Evolutionary conservation across 2,888 invertebrate species (phyloP).

Genomic region (Megaustenia siamemsis): DNA sequence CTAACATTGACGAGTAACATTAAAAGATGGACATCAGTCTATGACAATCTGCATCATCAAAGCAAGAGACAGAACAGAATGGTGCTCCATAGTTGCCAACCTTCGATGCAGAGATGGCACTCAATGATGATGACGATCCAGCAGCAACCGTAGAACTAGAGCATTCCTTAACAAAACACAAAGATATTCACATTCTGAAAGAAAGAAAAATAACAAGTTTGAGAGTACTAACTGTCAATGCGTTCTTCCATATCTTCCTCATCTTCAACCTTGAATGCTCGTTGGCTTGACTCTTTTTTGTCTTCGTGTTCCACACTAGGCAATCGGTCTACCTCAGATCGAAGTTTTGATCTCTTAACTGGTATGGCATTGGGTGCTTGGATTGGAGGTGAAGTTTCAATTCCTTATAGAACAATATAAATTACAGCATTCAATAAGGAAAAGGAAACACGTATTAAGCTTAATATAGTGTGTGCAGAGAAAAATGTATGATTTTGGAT

Average conservation of each 20-base stretch:
- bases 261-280: background rate
- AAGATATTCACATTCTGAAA: background rate
- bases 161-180: background rate
- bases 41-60: no score
- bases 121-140: no score
- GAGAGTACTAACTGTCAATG: conserved; percentile 64
- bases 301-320: background rate
- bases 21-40: no score
- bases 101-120: no score
- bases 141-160: no score
- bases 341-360: conserved; percentile 68
- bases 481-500: no score
- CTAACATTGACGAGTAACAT: no score
- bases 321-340: background rate
- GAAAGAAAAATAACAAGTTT: background rate
- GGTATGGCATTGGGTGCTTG: conserved; percentile 54
- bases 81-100: no score
- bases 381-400: conserved; percentile 41
- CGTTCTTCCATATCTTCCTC: conserved; percentile 62
- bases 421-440: no score
- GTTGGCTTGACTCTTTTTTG: background rate
- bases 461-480: no score
- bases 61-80: no score
- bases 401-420: conserved; percentile 23
- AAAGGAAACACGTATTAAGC: no score